phyloP scores from a whole-genome alignment of 2,113 vertebrate species.

The Dipodomys merriami region DNA sequence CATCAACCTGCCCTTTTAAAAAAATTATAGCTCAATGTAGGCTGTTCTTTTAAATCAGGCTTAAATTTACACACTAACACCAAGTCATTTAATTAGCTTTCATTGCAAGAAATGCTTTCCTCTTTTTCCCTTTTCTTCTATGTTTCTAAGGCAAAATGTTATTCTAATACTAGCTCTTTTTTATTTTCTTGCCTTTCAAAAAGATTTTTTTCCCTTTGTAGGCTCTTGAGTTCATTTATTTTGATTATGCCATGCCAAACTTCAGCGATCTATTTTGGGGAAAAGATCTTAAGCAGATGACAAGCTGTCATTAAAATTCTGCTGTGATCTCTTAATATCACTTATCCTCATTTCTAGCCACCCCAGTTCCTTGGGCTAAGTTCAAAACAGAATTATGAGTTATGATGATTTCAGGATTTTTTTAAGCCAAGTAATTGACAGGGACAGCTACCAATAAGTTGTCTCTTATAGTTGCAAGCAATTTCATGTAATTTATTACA shows the following conservation, averaged over 20 bases:
- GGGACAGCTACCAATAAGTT: background rate
- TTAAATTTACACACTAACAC: background rate
- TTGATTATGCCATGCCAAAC: constrained; percentile 21
- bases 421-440: background rate
- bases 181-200: constrained; percentile 10
- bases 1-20: background rate
- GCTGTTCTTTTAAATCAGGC: background rate
- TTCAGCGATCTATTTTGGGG: background rate
- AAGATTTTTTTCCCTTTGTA: constrained; percentile 1
- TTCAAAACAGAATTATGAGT: constrained; percentile 3
- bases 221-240: constrained; percentile 19
- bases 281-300: constrained; percentile 30
- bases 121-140: background rate
- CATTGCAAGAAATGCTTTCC: background rate
- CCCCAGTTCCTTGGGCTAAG: background rate
- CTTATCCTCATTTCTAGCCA: background rate
- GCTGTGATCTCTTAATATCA: background rate
- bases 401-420: background rate
- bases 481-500: background rate
- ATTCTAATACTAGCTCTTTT: background rate
- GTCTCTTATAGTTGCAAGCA: background rate
- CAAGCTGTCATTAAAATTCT: constrained; percentile 16
- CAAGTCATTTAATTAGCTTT: background rate
- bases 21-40: background rate
- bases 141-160: background rate